Conservation (phyloP, 1,140 invertebrate species). For the Archegozetes longisetosus region DNA sequence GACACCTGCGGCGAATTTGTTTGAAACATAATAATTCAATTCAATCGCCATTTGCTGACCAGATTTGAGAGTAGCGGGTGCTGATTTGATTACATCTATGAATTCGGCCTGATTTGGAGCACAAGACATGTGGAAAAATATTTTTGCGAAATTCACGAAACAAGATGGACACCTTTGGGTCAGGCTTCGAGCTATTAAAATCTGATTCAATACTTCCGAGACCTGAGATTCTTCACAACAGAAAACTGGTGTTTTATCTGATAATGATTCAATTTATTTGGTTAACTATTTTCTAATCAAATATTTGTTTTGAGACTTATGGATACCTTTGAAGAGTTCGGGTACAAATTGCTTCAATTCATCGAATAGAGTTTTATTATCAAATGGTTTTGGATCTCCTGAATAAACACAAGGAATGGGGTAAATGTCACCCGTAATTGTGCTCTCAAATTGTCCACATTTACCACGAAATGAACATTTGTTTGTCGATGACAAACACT, state of each 20-base stretch:
- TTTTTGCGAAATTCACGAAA: conserved; percentile 56
- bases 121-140: conserved; percentile 72
- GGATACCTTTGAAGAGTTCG: neutral
- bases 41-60: conserved; percentile 28
- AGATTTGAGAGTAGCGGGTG: conserved; percentile 12
- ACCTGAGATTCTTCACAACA: conserved; percentile 18
- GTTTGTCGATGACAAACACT: neutral
- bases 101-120: conserved; percentile 56
- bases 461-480: conserved; percentile 2
- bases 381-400: conserved; percentile 2
- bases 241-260: no score
- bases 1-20: conserved; percentile 49
- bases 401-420: conserved; percentile 8
- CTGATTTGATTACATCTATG: conserved; percentile 38
- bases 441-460: neutral
- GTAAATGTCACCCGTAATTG: neutral
- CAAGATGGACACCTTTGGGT: conserved; percentile 69
- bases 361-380: neutral
- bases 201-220: conserved; percentile 4
- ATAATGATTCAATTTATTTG: no score
- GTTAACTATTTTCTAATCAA: no score
- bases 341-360: neutral
- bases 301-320: no score
- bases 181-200: conserved; percentile 26
- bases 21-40: conserved; percentile 39